Evolutionary conservation across 2,888 invertebrate species (phyloP).

Genomic region (Cancer borealis): DNA sequence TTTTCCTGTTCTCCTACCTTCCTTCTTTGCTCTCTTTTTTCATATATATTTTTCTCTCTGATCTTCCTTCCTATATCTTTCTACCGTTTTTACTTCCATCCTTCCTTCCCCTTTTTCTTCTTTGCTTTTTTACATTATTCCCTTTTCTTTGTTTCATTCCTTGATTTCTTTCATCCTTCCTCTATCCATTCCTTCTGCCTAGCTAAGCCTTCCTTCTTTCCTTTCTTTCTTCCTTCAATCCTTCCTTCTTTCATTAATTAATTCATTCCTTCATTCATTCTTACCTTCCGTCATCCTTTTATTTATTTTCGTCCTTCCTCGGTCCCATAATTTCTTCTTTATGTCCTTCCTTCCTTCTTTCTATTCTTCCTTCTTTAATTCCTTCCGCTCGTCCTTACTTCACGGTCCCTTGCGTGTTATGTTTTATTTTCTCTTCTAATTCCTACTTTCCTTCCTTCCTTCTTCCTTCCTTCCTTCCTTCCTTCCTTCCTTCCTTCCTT

Average conservation of each 20-base stretch:
- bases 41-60: no score
- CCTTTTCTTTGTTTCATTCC: background rate
- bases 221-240: background rate
- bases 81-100: background rate
- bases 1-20: background rate
- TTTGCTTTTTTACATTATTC: background rate
- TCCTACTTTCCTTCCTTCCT: background rate
- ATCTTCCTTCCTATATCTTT: background rate
- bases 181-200: background rate
- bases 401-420: no score
- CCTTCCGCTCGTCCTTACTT: background rate
- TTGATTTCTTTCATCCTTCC: background rate
- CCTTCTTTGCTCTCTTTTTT: background rate
- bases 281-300: background rate
- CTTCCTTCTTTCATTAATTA: no score
- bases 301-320: background rate
- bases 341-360: background rate
- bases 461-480: background rate
- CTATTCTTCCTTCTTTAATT: background rate
- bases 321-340: background rate
- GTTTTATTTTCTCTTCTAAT: no score
- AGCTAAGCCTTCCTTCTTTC: background rate
- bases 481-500: background rate
- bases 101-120: background rate
- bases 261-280: no score